Evolutionary conservation across 2,113 vertebrate species (phyloP).

Genomic region (Paramisgurnus dabryanus): DNA sequence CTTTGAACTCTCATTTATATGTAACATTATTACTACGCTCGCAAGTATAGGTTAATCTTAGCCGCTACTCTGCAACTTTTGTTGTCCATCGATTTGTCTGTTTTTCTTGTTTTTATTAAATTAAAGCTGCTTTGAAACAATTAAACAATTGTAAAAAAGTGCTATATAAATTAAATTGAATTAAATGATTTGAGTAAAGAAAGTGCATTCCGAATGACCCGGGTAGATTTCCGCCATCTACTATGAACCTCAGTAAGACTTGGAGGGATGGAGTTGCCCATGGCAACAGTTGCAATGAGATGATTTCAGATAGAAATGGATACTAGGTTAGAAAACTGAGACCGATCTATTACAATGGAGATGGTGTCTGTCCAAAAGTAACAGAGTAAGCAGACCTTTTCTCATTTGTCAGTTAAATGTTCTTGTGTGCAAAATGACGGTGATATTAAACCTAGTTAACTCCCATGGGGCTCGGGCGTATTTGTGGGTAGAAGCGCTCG

Average conservation of each 20-base stretch:
- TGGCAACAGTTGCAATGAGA: conserved; percentile 34
- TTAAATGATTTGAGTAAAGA: conserved; percentile 39
- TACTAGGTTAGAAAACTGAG: conserved; percentile 2
- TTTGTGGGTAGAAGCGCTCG: conserved; percentile 31
- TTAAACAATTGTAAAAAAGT: too few relatives aligned
- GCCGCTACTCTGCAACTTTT: too few relatives aligned
- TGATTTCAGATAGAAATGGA: conserved; percentile 51
- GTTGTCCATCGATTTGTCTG: too few relatives aligned
- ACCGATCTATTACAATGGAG: neutral
- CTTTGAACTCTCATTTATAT: too few relatives aligned
- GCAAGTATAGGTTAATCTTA: too few relatives aligned
- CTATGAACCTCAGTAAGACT: neutral
- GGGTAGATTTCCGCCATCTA: too few relatives aligned
- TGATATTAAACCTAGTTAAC: neutral
- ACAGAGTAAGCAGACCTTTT: neutral
- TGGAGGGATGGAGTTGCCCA: conserved; percentile 43
- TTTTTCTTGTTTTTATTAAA: too few relatives aligned
- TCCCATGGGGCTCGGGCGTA: conserved; percentile 29
- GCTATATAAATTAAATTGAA: too few relatives aligned
- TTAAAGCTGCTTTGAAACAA: too few relatives aligned
- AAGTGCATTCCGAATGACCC: neutral
- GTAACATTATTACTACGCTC: too few relatives aligned
- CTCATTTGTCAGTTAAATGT: neutral
- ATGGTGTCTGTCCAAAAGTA: neutral
- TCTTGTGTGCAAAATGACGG: neutral